phyloP scores from a whole-genome alignment of 92 coral and sea anemone genomes.

The Porites divaricata region DNA sequence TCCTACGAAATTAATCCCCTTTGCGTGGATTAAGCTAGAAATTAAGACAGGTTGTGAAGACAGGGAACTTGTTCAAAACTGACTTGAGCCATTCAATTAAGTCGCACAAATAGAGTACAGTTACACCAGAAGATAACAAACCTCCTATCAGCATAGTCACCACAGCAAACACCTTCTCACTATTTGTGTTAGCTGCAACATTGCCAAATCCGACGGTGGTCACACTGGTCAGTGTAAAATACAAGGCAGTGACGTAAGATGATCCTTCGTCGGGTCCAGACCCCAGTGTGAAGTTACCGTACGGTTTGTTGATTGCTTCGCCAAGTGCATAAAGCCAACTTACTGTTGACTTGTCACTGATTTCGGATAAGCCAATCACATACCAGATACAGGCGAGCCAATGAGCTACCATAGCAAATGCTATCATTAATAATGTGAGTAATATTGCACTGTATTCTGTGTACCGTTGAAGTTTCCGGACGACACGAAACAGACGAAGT shows the following conservation, averaged over 20 bases:
- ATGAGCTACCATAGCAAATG: conserved; percentile 90
- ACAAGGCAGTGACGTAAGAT: conserved; percentile 87
- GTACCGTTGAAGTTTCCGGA: conserved; percentile 86
- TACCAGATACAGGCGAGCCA: conserved; percentile 94
- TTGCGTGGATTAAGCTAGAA: too few relatives aligned
- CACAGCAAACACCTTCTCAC: conserved; percentile 82
- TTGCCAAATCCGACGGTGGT: conserved; percentile 95
- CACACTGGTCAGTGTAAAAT: conserved; percentile 91
- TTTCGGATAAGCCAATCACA: conserved; percentile 84
- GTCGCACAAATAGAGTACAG: background rate
- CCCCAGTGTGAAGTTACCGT: conserved; percentile 57
- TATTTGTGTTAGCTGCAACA: conserved; percentile 90
- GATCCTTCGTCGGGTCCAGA: conserved; percentile 89
- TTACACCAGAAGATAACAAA: conserved; percentile 11
- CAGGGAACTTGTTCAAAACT: background rate
- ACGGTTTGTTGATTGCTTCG: conserved; percentile 76
- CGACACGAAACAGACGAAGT: conserved; percentile 89
- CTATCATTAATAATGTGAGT: conserved; percentile 81
- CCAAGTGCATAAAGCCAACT: conserved; percentile 91
- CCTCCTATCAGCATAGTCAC: conserved; percentile 89
- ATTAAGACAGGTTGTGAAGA: too few relatives aligned
- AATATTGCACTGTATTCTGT: conserved; percentile 88
- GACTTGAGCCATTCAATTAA: background rate
- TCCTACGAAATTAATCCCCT: too few relatives aligned
- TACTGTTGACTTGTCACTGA: conserved; percentile 59